Percentiles rank a stretch among this genome's conserved stretches.
phyloP scores from a whole-genome alignment of 1,140 invertebrate genomes.

The Bombus waltoni region DNA sequence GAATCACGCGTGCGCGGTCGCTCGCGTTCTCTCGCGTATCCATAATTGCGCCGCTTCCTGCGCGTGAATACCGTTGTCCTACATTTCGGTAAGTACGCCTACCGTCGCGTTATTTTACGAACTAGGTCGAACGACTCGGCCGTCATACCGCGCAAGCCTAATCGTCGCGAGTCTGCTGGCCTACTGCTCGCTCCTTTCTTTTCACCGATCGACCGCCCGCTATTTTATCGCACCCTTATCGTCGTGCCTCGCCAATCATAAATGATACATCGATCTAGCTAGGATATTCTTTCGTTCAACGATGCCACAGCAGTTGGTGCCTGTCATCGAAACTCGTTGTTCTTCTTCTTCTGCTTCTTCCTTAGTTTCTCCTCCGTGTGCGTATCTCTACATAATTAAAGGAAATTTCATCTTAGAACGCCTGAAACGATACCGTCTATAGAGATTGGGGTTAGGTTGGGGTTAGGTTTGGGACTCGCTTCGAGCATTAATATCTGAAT shows the following conservation, averaged over 20 bases:
- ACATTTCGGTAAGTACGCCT: slow-evolving; percentile 54
- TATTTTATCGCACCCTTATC: slow-evolving; percentile 26
- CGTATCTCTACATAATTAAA: no score
- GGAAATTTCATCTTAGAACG: neutral
- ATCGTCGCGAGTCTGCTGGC: slow-evolving; percentile 22
- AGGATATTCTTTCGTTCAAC: no score
- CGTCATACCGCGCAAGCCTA: slow-evolving; percentile 31
- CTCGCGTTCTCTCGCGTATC: slow-evolving; percentile 19
- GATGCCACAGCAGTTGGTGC: no score
- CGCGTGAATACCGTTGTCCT: slow-evolving; percentile 53
- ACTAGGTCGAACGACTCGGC: slow-evolving; percentile 41
- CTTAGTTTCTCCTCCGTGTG: no score
- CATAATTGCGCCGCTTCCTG: slow-evolving; percentile 46
- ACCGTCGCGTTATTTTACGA: slow-evolving; percentile 44
- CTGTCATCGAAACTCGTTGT: no score
- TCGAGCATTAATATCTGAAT: no score
- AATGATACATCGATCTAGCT: slow-evolving; percentile 7
- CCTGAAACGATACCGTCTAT: neutral
- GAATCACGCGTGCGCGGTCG: neutral
- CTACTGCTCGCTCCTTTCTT: neutral
- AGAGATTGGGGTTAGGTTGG: no score
- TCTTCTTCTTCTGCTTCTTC: no score
- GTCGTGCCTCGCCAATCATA: neutral
- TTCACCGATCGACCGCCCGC: neutral
- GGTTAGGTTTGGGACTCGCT: no score